Evolutionary conservation across 2,888 invertebrate species (phyloP).

Genomic region (Nomada fabriciana): DNA sequence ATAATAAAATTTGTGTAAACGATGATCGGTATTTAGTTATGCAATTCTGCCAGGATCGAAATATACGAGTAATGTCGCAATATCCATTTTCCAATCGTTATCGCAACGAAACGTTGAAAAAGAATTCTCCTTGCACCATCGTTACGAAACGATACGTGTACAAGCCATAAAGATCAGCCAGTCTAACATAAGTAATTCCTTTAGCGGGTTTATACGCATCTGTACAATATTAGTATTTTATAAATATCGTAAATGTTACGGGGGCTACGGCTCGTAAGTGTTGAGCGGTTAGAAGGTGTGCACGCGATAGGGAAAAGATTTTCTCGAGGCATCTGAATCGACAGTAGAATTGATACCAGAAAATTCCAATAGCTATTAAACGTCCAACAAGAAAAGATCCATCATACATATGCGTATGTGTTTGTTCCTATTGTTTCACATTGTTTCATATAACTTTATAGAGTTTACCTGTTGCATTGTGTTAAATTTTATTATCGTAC

Average conservation of each 20-base stretch:
- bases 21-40: not conserved
- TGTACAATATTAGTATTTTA: conserved; percentile 50
- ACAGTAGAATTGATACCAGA: not conserved
- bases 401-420: not conserved
- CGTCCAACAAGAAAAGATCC: not conserved
- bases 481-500: conserved; percentile 16
- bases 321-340: not conserved
- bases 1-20: not conserved
- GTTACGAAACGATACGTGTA: conserved; percentile 48
- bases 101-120: conserved; percentile 24
- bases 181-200: conserved; percentile 55
- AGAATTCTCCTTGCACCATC: conserved; percentile 49
- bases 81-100: conserved; percentile 37
- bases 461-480: conserved; percentile 15
- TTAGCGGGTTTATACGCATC: conserved; percentile 54
- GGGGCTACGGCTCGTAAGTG: conserved; percentile 22
- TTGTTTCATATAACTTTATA: conserved; percentile 11
- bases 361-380: not conserved
- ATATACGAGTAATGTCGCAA: conserved; percentile 11
- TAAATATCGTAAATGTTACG: conserved; percentile 36
- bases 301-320: not conserved
- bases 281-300: not conserved
- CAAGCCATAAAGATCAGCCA: conserved; percentile 64
- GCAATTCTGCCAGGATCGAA: conserved; percentile 24
- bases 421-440: conserved; percentile 17